Conservation (phyloP, 2,888 invertebrate species). For the Nasonia oneida region DNA sequence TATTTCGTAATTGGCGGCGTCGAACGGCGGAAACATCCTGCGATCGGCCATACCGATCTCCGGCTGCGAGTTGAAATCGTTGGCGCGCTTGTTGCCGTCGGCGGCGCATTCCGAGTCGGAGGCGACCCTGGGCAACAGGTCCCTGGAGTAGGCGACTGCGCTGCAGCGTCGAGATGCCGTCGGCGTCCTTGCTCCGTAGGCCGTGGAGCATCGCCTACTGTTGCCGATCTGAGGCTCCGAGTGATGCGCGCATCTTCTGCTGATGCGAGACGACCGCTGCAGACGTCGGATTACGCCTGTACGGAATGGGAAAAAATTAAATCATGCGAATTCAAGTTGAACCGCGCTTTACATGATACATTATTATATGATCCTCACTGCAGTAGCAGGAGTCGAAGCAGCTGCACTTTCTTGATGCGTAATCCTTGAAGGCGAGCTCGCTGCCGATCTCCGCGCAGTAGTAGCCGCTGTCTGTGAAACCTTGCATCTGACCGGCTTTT, state of each 20-base stretch:
- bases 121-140: slow-evolving; percentile 9
- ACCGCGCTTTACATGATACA: no score
- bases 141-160: slow-evolving; percentile 7
- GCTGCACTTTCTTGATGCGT: not conserved
- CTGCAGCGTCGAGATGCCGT: not conserved
- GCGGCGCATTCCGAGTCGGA: slow-evolving; percentile 51
- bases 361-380: not conserved
- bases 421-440: not conserved
- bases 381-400: not conserved
- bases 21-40: not conserved
- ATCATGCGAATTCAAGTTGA: no score
- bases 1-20: not conserved
- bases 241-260: slow-evolving; percentile 1
- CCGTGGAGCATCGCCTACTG: slow-evolving; percentile 8
- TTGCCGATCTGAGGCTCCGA: slow-evolving; percentile 46
- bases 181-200: not conserved
- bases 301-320: not conserved
- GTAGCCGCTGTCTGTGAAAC: not conserved
- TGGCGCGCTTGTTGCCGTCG: not conserved
- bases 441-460: not conserved
- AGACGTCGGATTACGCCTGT: slow-evolving; percentile 8
- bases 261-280: not conserved
- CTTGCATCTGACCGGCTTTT: not conserved
- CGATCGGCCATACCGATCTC: not conserved
- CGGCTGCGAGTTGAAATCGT: not conserved